Evolutionary conservation across 1,140 invertebrate species (phyloP).

Genomic region (Delia radicum): DNA sequence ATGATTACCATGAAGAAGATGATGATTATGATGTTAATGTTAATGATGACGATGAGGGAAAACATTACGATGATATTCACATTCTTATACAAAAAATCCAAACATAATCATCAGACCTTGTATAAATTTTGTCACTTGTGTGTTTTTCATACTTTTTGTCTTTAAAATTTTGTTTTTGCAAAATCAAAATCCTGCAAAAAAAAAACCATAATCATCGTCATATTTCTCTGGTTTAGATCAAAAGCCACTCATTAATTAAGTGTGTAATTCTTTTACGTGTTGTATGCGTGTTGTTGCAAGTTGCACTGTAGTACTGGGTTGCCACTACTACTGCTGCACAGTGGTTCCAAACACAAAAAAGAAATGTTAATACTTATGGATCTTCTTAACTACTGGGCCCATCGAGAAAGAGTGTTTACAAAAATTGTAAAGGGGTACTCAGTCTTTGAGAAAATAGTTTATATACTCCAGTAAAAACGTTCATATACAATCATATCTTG

Average conservation of each 20-base stretch:
- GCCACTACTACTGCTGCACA: no score
- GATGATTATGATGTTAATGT: background rate
- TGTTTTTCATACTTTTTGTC: background rate
- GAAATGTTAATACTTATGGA: no score
- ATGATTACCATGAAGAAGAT: background rate
- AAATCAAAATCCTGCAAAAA: background rate
- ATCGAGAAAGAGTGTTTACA: no score
- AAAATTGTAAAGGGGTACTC: no score
- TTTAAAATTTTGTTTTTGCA: background rate
- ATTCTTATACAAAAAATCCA: background rate
- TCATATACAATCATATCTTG: no score
- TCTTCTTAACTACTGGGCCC: no score
- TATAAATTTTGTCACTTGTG: background rate
- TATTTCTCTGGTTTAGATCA: conserved; percentile 10
- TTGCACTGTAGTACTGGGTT: no score
- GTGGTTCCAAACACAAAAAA: no score
- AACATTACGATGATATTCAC: background rate
- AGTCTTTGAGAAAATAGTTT: no score
- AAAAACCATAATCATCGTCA: background rate
- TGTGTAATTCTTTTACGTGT: conserved; percentile 25
- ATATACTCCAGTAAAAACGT: no score
- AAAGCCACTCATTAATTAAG: conserved; percentile 27
- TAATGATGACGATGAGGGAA: background rate
- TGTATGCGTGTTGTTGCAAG: background rate
- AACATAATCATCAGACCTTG: background rate